Evolutionary conservation across 2,888 invertebrate genomes (phyloP), one percentile per base, ranked within the genome.

Genomic region (Amblyjoppa fuscipennis): DNA sequence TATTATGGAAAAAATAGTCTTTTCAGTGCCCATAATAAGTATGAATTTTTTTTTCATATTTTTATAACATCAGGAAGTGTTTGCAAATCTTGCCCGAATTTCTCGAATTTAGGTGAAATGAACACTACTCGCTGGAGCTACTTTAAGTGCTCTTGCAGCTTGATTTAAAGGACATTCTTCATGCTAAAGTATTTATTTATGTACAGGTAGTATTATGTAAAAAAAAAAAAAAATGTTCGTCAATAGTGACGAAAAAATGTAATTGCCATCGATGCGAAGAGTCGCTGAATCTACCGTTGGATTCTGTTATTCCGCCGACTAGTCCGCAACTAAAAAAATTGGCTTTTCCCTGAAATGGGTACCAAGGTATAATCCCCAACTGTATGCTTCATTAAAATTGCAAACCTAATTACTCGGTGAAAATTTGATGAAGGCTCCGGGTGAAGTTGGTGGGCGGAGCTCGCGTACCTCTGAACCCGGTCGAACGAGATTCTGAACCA

Each of bases 321-420:
- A 13, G 5, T 5, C 11, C 61, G 28, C 13, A 3, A 41, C 28
- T 11, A 41, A 70, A 78, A 78, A 78, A 70, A 41, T 70, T 70
- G 61, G 9, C 70, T 51, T 71, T 20, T 11, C 25, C 45, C 45
- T 4, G 61, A 66, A 38, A 38, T 34, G 38, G 16, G 66, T n/a
- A 38, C 20, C 6, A 31, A n/a, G 66, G 66, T n/a, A 66, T 66
- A 38, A 34, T 38, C 34, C 38, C 9, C 25, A 9, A 41, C 70
- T 38, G 34, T 25, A 74, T 25, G 77, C 38, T 34, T 66, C 38
- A 38, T 66, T 9, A 38, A 20, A 66, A 16, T 20, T 66, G 66
- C n/a, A 66, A 66, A 66, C 34, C 34, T 66, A 38, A 38, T 66
- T 66, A 66, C 25, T 66, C 20, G 38, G 38, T 66, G 38, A 66